Conservation (phyloP, 2,888 invertebrate species). For the Abrostola triplasia region DNA sequence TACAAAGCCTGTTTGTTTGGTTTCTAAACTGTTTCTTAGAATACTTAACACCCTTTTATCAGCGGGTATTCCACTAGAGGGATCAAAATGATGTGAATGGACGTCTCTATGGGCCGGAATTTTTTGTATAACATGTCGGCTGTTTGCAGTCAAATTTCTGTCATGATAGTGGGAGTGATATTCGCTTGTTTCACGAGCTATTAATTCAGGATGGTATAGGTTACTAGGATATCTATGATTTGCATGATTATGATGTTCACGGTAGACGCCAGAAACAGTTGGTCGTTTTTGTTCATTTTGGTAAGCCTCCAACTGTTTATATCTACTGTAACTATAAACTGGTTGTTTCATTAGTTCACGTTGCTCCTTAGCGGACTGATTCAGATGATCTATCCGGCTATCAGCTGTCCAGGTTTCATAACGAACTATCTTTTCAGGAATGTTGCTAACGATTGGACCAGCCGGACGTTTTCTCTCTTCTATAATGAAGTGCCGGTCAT, state of each 20-base stretch:
- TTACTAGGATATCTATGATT: constrained; percentile 73
- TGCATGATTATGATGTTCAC: constrained; percentile 71
- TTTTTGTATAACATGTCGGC: constrained; percentile 81
- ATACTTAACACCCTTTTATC: constrained; percentile 92
- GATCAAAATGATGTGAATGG: constrained; percentile 72
- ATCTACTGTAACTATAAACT: constrained; percentile 81
- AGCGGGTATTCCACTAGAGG: constrained; percentile 85
- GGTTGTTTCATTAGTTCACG: constrained; percentile 81
- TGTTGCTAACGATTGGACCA: constrained; percentile 81
- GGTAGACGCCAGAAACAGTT: constrained; percentile 65
- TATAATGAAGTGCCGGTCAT: constrained; percentile 79
- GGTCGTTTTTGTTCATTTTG: constrained; percentile 80
- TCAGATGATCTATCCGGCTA: constrained; percentile 81
- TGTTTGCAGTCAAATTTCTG: constrained; percentile 69
- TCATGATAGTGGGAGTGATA: constrained; percentile 78
- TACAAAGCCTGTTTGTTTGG: constrained; percentile 86
- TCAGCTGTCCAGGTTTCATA: constrained; percentile 84
- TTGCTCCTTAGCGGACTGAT: constrained; percentile 78
- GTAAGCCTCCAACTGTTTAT: constrained; percentile 82
- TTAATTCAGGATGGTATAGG: constrained; percentile 68
- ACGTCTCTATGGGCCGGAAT: constrained; percentile 78
- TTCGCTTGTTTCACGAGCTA: constrained; percentile 72
- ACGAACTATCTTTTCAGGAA: constrained; percentile 84
- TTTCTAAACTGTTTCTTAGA: constrained; percentile 91
- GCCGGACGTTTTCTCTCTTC: constrained; percentile 83